Evolutionary conservation across 2,888 invertebrate genomes (phyloP), one percentile per base, ranked within the genome.

Genomic region (Liodrosophila aerea): DNA sequence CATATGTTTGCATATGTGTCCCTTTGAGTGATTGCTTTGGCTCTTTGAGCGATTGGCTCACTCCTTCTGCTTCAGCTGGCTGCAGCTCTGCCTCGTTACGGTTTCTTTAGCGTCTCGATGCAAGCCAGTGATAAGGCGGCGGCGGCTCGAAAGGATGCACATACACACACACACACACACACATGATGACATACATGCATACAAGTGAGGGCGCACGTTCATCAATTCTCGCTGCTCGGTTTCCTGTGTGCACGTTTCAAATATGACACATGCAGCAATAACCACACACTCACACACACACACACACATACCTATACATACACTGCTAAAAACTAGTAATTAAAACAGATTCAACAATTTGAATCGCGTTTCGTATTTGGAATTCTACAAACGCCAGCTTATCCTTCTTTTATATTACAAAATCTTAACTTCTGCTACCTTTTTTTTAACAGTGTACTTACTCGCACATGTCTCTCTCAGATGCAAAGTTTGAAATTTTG

Each of bases 11-110:
- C 66, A 67, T n/a, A n/a, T n/a, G n/a, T n/a, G n/a, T n/a, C n/a
- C n/a, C n/a, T n/a, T 75, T 77, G 75, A 80, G 63, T 77, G 77
- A 77, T 76, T 68, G 56, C 64, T 18, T 56, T 54, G 64, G 45
- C 57, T 50, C 41, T 73, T 66, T 73, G 65, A 75, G 60, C 65
- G 76, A 75, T 70, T 67, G 73, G 44, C 64, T 71, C 12, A 40
- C 45, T 52, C 34, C 41, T 36, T 44, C 29, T 57, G 33, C 49
- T 18, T 27, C 34, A 46, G 34, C 18, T 30, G 50, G 57, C 51
- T 67, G 59, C 64, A n/a, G n/a, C n/a, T 22, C 22, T 22, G 22
- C 22, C 2, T 22, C 22, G 22, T 5, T 22, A 4, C 5, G 22
- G 22, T 22, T 22, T 5, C 3, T 5, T 5, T 22, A 4, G 68